Evolutionary conservation across 2,888 invertebrate genomes (phyloP), one percentile per base, ranked within the genome.

Genomic region (Automeris io): DNA sequence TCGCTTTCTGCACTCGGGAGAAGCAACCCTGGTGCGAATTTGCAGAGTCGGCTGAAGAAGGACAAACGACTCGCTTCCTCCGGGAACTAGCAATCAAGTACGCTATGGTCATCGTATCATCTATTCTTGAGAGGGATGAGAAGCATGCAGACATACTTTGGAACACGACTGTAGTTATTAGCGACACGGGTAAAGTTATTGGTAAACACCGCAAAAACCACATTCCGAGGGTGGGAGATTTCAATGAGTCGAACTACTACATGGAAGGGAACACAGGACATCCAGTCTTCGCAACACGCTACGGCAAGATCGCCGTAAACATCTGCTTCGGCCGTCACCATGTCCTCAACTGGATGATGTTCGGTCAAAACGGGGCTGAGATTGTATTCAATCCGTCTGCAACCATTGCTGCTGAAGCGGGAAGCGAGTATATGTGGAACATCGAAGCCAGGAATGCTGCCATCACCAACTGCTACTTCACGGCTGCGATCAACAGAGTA

Each of bases 301-400:
- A 92, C 68, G 96, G 96, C 6, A 94, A 92, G 66, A 94, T 99
- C 43, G 99, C 93, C 0, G 90, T 99, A 4, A 99, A 98, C 68
- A 98, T 99, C 54, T 99, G 99, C 77, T 99, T 98, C 71, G 99
- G 97, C 0, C 91, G 99, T 8, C 99, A 99, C 75, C 99, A 99
- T 80, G 98, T 99, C 0, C 91, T 95, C 49, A 99, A 99, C 77
- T 99, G 99, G 99, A 90, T 98, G 89, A 96, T 97, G 95, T 98
- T 95, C 75, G 99, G 96, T 0, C 74, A 98, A 33, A 99, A 99
- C 74, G 98, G 98, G 1, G 99, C 99, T 0, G 99, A 99, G 85
- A 97, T 99, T 35, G 98, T 99, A 0, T 99, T 99, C 81, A 99
- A 99, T 77, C 99, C 99, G 0, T 98, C 97, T 3, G 99, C 99